Evolutionary conservation across 1,140 invertebrate genomes (phyloP), one percentile per base, ranked within the genome.

Genomic region (Aphelenchoides besseyi): DNA sequence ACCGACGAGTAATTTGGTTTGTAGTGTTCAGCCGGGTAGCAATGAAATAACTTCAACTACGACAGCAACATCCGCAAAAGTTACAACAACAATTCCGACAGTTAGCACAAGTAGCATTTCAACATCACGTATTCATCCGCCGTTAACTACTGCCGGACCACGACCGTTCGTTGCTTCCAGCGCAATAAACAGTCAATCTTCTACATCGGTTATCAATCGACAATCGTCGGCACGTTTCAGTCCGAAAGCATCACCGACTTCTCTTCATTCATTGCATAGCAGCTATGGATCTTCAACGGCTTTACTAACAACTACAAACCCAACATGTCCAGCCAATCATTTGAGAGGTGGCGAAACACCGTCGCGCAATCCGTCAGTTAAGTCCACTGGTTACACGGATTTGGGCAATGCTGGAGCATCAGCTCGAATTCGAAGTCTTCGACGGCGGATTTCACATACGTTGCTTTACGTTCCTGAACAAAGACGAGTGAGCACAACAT

Each of bases 381-480:
- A 66, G 32, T 66, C 63, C 36, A 66, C 55, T 5, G 55, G 55
- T 33, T 59, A 66, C 3, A n/a, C 63, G 30, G 63, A 37, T 53
- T 30, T 61, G 16, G 59, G 16, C 26, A 61, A 16, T n/a, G 2
- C n/a, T 2, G 59, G 30, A n/a, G 41, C 41, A 12, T 48, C 41
- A 23, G 30, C 26, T 53, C 30, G 63, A n/a, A 66, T 66, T 1
- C 68, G 29, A 1, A 70, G 66, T 68, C 29, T 70, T 69, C 32
- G 68, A 35, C 52, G 78, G 36, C 69, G 78, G 33, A 80, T 76
- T 9, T 75, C 74, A 26, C 79, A 82, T 55, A 83, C 81, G 3
- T 66, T 82, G 3, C 68, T 82, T 2, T 82, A 68, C 71, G 82
- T 82, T 8, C 81, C 81, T 1, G 76, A 83, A 36, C 75, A 79